Percentiles rank a stretch among this genome's conserved stretches.
Evolutionary conservation across 2,888 invertebrate species (phyloP).

Genomic region (Andricus quercusramuli): DNA sequence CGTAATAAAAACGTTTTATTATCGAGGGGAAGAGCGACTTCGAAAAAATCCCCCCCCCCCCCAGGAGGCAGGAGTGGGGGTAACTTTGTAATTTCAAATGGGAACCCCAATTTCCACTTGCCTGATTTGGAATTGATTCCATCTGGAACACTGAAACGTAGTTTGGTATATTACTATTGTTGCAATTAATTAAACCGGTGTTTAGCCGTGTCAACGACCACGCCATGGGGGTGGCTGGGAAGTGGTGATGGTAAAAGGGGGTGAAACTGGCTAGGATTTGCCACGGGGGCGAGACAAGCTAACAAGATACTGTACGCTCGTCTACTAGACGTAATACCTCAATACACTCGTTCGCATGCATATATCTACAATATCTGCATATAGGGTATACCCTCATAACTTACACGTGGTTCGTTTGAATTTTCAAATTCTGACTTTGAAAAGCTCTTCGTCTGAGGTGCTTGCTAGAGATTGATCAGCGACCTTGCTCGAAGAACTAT

Average conservation of each 20-base stretch:
- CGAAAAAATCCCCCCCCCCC: too few relatives aligned
- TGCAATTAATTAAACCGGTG: conserved; percentile 73
- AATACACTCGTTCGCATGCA: conserved; percentile 63
- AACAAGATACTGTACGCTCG: conserved; percentile 65
- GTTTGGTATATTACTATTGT: conserved; percentile 59
- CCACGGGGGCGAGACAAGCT: conserved; percentile 61
- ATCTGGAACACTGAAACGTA: conserved; percentile 42
- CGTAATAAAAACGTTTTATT: too few relatives aligned
- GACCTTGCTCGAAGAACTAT: too few relatives aligned
- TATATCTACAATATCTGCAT: conserved; percentile 51
- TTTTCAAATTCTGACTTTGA: too few relatives aligned
- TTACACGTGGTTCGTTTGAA: too few relatives aligned
- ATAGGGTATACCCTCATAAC: background rate
- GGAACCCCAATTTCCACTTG: too few relatives aligned
- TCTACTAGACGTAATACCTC: conserved; percentile 69
- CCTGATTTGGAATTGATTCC: too few relatives aligned
- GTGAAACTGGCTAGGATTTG: conserved; percentile 66
- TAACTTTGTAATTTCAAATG: too few relatives aligned
- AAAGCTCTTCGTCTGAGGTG: too few relatives aligned
- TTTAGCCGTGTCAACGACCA: conserved; percentile 67
- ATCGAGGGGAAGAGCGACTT: too few relatives aligned
- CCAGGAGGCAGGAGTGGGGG: too few relatives aligned
- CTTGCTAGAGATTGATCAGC: too few relatives aligned
- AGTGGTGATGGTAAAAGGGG: conserved; percentile 53
- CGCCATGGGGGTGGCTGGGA: conserved; percentile 56